These are phyloP conservation scores for Pteropus rufus DNA, from an alignment of 2,797 vertebrate genomes.

Conservation along the genomic window DNA sequence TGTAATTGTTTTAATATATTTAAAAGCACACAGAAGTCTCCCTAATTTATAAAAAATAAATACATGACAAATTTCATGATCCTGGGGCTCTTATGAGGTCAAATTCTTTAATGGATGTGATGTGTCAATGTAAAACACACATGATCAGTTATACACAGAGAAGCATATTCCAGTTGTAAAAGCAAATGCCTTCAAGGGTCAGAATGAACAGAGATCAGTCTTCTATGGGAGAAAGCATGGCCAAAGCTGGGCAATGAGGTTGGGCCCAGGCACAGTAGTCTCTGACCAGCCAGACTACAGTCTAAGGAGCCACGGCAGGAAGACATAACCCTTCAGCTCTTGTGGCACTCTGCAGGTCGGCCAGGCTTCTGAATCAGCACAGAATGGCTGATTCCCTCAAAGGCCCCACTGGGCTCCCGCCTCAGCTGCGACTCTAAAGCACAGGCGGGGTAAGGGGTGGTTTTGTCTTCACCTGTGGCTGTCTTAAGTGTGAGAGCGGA, in stretches of 20 bases:
- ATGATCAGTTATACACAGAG: neutral
- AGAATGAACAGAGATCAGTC: neutral
- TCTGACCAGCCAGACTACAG: neutral
- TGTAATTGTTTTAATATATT: conserved; percentile 65
- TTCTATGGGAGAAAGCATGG: neutral
- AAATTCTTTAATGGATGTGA: conserved; percentile 39
- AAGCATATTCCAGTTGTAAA: conserved; percentile 63
- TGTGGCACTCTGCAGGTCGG: neutral
- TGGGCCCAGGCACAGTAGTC: neutral
- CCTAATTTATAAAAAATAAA: conserved; percentile 72
- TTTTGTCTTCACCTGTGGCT: conserved; percentile 11
- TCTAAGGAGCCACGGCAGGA: neutral
- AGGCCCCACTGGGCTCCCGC: neutral
- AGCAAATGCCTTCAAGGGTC: conserved; percentile 13
- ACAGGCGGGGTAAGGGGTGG: neutral
- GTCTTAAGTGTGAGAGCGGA: neutral
- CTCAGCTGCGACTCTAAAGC: neutral
- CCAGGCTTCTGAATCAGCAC: neutral
- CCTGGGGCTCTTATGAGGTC: conserved; percentile 50
- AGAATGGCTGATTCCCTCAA: neutral
- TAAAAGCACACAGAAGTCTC: conserved; percentile 63
- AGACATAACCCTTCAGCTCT: neutral
- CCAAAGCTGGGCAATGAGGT: neutral
- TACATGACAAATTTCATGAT: conserved; percentile 59
- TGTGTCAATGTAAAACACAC: conserved; percentile 5